phyloP scores from a whole-genome alignment of 2,888 invertebrate species.

The Sturmia bella region DNA sequence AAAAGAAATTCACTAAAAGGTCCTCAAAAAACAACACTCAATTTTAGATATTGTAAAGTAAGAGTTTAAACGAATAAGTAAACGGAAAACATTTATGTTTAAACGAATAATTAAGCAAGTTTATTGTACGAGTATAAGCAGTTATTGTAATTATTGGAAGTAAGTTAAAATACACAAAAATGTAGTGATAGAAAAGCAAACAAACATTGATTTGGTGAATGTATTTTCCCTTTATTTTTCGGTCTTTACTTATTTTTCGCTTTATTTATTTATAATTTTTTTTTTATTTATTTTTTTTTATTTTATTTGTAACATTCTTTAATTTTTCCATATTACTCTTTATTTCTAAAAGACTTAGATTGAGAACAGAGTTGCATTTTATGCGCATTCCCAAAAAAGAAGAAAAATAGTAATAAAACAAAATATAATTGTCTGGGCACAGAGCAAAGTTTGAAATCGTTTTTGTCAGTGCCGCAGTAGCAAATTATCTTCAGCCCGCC shows the following conservation, averaged over 20 bases:
- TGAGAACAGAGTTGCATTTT: too few relatives aligned
- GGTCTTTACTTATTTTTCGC: not conserved
- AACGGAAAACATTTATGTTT: slow-evolving; percentile 17
- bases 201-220: not conserved
- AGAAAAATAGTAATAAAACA: too few relatives aligned
- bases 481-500: too few relatives aligned
- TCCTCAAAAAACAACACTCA: slow-evolving; percentile 18
- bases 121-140: slow-evolving; percentile 9
- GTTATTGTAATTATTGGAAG: slow-evolving; percentile 49
- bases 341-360: too few relatives aligned
- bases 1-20: slow-evolving; percentile 11
- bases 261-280: not conserved
- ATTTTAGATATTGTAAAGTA: slow-evolving; percentile 50
- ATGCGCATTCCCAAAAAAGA: too few relatives aligned
- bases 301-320: too few relatives aligned
- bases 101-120: slow-evolving; percentile 22
- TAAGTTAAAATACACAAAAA: slow-evolving; percentile 10
- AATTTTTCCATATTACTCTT: too few relatives aligned
- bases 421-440: too few relatives aligned
- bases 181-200: slow-evolving; percentile 1
- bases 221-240: not conserved
- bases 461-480: too few relatives aligned
- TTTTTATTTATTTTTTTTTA: too few relatives aligned
- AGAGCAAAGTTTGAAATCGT: too few relatives aligned
- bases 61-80: slow-evolving; percentile 3